Evolutionary conservation across 2,888 invertebrate species (phyloP), one percentile per base, ranked within the genome.

Genomic region (Gymnosoma rotundatum): DNA sequence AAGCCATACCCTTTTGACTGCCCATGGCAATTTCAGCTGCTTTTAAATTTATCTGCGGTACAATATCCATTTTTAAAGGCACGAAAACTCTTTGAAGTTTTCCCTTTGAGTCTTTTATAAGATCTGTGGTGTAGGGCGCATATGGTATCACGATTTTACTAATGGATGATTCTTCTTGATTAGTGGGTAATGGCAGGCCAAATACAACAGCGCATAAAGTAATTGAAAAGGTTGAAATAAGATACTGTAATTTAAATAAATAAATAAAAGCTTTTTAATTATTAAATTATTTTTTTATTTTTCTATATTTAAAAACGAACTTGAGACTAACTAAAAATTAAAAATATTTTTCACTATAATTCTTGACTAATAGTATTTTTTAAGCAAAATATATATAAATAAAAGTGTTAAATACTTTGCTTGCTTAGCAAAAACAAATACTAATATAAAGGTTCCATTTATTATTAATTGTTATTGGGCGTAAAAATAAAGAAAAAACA

Each of bases 131-230:
- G 69, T 87, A 88, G 2, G 89, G 88, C 21, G 86, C 86, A 73
- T 88, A 89, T 8, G 89, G 88, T 63, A 89, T 88, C 14, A 87
- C 85, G 0, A 89, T 87, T 2, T 83, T 87, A n/a, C 78, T 86
- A n/a, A 89, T 86, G 63, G 86, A 72, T 5, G 88, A 88, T 45
- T 88, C 86, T 16, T 69, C 12, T 5, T 42, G 36, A 14, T 16
- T 5, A 4, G 5, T 45, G 50, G 81, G 86, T 2, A 75, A 52
- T 14, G 87, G 83, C 9, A 70, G 60, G n/a, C 48, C 61, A 14
- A 42, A 8, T 10, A 20, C 36, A 14, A 20, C 2, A 16, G 14
- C 7, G 10, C 12, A 66, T 8, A 72, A 4, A 9, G 32, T 18
- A 9, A 72, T 4, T 5, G 67, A 42, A 1, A 67, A 6, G 18